Conservation (phyloP, 2,888 invertebrate species). For the Yponomeuta sedellus region DNA sequence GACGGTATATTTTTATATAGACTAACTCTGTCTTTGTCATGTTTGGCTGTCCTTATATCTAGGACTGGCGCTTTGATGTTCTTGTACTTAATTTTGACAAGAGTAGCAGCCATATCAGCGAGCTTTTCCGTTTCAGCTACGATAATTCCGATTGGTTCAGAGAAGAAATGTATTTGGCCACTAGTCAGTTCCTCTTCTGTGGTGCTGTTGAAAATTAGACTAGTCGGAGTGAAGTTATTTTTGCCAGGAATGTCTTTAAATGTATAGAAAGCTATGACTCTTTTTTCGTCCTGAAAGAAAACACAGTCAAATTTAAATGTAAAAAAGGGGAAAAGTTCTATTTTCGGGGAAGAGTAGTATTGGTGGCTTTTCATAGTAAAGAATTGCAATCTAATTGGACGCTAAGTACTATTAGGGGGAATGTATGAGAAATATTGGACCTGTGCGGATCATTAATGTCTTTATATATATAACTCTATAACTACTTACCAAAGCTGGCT, state of each 20-base stretch:
- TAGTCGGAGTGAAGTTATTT: slow-evolving; percentile 72
- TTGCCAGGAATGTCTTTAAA: slow-evolving; percentile 81
- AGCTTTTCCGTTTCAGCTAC: slow-evolving; percentile 72
- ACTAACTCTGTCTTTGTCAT: slow-evolving; percentile 12
- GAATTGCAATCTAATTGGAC: too few species aligned
- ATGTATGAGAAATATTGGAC: too few species aligned
- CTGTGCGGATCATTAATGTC: too few species aligned
- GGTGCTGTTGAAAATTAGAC: slow-evolving; percentile 23
- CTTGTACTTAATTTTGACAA: slow-evolving; percentile 72
- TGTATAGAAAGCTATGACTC: slow-evolving; percentile 78
- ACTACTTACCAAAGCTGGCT: slow-evolving; percentile 78
- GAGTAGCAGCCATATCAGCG: slow-evolving; percentile 73
- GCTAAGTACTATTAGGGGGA: too few species aligned
- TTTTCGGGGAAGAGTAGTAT: too few species aligned
- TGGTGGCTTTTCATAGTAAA: too few species aligned
- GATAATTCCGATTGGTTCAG: slow-evolving; percentile 57
- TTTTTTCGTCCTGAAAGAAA: slow-evolving; percentile 72
- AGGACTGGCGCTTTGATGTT: slow-evolving; percentile 45
- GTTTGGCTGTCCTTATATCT: slow-evolving; percentile 34
- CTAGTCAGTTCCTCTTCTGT: slow-evolving; percentile 60
- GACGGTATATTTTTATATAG: slow-evolving; percentile 25
- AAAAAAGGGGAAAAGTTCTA: too few species aligned
- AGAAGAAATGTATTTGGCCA: slow-evolving; percentile 38
- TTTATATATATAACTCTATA: too few species aligned
- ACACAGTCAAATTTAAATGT: too few species aligned